Percentiles rank a stretch among this genome's conserved stretches.
phyloP scores from a whole-genome alignment of 2,888 invertebrate species.

The Mesorhabditis belari region DNA sequence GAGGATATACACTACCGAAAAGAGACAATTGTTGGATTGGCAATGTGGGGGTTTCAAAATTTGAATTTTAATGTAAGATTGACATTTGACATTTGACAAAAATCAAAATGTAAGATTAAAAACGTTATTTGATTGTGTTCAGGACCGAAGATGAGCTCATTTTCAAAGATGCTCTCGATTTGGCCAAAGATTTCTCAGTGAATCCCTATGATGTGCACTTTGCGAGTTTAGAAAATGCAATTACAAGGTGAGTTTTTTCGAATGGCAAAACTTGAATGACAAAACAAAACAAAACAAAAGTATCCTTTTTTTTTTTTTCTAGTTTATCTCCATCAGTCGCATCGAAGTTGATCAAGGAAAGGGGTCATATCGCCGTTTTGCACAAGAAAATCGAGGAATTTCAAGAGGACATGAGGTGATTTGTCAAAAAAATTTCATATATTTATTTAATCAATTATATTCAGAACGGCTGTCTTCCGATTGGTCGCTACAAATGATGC shows the following conservation, averaged over 20 bases:
- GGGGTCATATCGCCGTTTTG: slow-evolving; percentile 20
- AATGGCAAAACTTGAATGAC: too few relatives aligned
- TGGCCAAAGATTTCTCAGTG: slow-evolving; percentile 25
- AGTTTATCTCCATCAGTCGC: not conserved
- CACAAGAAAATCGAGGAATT: slow-evolving; percentile 5
- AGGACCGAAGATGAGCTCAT: slow-evolving; percentile 26
- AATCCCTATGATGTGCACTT: slow-evolving; percentile 29
- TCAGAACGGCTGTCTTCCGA: slow-evolving; percentile 18
- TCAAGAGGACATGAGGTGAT: not conserved
- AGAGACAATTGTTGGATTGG: slow-evolving; percentile 32
- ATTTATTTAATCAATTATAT: not conserved
- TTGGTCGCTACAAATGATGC: slow-evolving; percentile 18
- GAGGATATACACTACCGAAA: slow-evolving; percentile 29
- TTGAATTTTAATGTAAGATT: too few relatives aligned
- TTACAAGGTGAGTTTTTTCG: slow-evolving; percentile 13
- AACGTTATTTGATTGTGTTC: too few relatives aligned
- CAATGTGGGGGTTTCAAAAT: too few relatives aligned
- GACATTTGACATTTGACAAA: not conserved
- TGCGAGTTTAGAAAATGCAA: slow-evolving; percentile 32
- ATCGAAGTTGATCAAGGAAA: slow-evolving; percentile 9
- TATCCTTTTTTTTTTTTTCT: not conserved
- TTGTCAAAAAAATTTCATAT: not conserved
- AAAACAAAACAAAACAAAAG: too few relatives aligned
- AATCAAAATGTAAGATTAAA: not conserved
- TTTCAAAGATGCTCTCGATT: slow-evolving; percentile 27